A percentile compares a stretch with the other conserved stretches of the same genome.
These are phyloP conservation scores for Acyrthosiphon pisum DNA, from an alignment of 1,140 invertebrate genomes.

Conservation along the genomic window DNA sequence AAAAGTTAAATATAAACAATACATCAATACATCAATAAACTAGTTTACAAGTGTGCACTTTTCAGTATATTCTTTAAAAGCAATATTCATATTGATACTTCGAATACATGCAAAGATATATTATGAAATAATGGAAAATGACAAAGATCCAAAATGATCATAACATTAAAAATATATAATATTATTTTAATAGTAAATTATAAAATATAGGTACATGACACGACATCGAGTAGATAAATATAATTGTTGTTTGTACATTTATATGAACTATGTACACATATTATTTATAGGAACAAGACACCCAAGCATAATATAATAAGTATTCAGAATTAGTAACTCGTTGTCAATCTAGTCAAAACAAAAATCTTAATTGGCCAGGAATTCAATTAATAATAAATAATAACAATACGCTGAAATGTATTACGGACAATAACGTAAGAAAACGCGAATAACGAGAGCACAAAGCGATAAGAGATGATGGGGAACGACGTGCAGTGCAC, in stretches of 20 bases:
- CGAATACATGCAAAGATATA: neutral
- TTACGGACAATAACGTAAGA: neutral
- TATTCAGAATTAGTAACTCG: neutral
- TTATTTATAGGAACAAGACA: constrained; percentile 2
- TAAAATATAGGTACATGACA: neutral
- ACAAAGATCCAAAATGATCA: neutral
- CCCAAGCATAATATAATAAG: neutral
- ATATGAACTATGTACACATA: neutral
- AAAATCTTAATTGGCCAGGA: neutral
- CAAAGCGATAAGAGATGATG: neutral
- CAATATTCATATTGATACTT: neutral
- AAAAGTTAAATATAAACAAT: constrained; percentile 35
- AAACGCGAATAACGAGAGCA: neutral
- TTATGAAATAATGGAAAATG: neutral
- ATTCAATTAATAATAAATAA: neutral
- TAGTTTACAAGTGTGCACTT: neutral
- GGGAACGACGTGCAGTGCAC: neutral
- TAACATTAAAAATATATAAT: constrained; percentile 15
- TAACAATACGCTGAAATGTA: neutral
- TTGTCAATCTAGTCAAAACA: neutral
- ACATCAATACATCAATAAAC: neutral
- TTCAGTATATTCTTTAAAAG: neutral
- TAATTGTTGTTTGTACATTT: neutral
- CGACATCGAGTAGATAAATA: neutral
- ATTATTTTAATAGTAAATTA: neutral